Evolutionary conservation across 2,113 vertebrate species (phyloP).

Genomic region (Daboia siamensis): DNA sequence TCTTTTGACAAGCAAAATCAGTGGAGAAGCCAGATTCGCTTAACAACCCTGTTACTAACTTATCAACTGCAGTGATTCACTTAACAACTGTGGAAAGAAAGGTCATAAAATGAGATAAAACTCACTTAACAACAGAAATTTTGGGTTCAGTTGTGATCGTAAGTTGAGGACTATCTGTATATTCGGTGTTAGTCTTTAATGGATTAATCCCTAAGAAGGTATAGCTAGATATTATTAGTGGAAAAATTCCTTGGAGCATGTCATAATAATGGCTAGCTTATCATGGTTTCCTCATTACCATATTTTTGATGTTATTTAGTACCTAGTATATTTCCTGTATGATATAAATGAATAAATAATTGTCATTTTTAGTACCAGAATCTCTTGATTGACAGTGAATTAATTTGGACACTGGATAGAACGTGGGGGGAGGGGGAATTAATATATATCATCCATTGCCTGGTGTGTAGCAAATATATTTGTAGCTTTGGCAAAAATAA

Average conservation of each 20-base stretch:
- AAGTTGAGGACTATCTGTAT: too few relatives aligned
- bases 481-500: not conserved
- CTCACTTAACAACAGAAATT: too few relatives aligned
- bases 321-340: not conserved
- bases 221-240: not conserved
- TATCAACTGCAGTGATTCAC: too few relatives aligned
- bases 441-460: not conserved
- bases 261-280: not conserved
- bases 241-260: not conserved
- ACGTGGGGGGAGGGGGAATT: not conserved
- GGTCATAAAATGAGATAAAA: too few relatives aligned
- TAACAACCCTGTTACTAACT: too few relatives aligned
- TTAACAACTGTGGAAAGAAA: too few relatives aligned
- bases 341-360: conserved; percentile 7
- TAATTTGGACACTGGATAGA: not conserved
- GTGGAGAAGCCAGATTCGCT: too few relatives aligned
- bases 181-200: not conserved
- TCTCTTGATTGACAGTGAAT: not conserved
- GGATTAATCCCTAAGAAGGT: not conserved
- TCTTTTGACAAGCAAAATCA: too few relatives aligned
- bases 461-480: not conserved
- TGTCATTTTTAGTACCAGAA: not conserved
- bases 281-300: not conserved
- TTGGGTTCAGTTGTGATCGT: too few relatives aligned
- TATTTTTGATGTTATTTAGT: conserved; percentile 2